Base-by-base conservation (phyloP, 2,888 invertebrate genomes). In the Poecilobothrus nobilitatus region DNA sequence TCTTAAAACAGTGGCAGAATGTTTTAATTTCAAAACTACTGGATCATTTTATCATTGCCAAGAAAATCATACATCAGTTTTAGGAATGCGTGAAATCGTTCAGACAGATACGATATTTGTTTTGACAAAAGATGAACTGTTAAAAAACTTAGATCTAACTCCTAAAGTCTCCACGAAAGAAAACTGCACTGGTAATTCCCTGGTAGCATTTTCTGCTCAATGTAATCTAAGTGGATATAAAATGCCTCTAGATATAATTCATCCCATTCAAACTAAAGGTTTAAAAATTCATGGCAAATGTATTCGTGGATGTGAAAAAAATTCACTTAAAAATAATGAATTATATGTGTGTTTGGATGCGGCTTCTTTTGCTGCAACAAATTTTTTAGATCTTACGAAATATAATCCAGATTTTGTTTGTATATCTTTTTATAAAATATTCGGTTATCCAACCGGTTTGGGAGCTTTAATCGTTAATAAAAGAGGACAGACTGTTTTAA, bases 381-480 rank as follows among this genome's bases (percentile, higher is more conserved):
- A 87, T 78, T 84, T 83, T 68, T 82, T 98, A 67, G 89, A 97
- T 84, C 84, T 98, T 69, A 84, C 86, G 0, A 74, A 77, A 67
- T 83, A 84, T 70, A 86, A 89, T 72, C 94, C 97, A 5, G 96
- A 98, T 82, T 98, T 96, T 84, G 88, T 97, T 0, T 87, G 89
- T 69, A 70, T 98, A 21, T 97, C 97, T 1, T 98, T 98, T 84
- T 98, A 98, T 83, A 98, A 97, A 85, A 91, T 98, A 76, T 97
- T 98, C 84, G 87, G 87, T 2, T 97, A 91, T 80, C 98, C 98
- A 1, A 97, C 97, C 67, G 98, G 98, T 4, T 83, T 97, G 21
- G 98, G 97, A 41, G 96, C 94, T 15, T 80, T 97, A 22, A 78
- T 97, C 68, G 90, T 97, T 0, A 83, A 85, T 70, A 81, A 84